Evolutionary conservation across 1,140 invertebrate genomes (phyloP), one percentile per base, ranked within the genome.

Genomic region (Drosophila novamexicana): DNA sequence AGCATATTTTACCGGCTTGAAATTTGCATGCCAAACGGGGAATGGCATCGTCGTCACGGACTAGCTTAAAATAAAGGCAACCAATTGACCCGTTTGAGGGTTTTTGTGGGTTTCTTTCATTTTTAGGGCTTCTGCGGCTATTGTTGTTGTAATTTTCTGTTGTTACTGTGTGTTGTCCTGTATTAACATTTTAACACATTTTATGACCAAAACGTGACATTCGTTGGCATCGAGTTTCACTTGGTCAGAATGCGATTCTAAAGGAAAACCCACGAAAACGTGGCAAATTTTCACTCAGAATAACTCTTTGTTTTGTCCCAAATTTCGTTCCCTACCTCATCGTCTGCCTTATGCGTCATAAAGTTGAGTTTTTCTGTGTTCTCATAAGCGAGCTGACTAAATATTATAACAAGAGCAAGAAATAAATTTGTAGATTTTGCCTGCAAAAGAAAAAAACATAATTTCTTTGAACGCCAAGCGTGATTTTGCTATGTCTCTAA

Each of bases 131-230:
- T 75, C 63, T 70, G 54, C 29, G 18, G 50, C 37, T n/a, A 6
- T 42, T 62, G 50, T 34, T 52, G 22, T 65, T 36, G 29, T 22
- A 22, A 3, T 22, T 4, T 22, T 22, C 14, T n/a, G 39, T 16
- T 45, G 39, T 29, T 32, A n/a, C 36, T 59, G 50, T 69, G 29
- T 68, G 50, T 49, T 49, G 45, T 58, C 69, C 65, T 49, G 77
- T 67, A 78, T 85, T 81, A 85, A 81, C 81, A 80, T 73, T 77
- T 86, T 69, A 78, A 58, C 70, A 77, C 83, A 89, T 88, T 88
- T 88, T 89, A 88, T 75, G 57, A 70, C 14, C 59, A 42, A 80
- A 78, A 88, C 84, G 84, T 88, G 84, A 88, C 84, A 86, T 77
- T 81, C 72, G 54, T 56, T 69, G 77, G 49, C 71, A 73, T 69